Percentiles rank a stretch among this genome's conserved stretches.
Conservation (phyloP, 2,797 vertebrate genomes). For the Gadopsis marmoratus region DNA sequence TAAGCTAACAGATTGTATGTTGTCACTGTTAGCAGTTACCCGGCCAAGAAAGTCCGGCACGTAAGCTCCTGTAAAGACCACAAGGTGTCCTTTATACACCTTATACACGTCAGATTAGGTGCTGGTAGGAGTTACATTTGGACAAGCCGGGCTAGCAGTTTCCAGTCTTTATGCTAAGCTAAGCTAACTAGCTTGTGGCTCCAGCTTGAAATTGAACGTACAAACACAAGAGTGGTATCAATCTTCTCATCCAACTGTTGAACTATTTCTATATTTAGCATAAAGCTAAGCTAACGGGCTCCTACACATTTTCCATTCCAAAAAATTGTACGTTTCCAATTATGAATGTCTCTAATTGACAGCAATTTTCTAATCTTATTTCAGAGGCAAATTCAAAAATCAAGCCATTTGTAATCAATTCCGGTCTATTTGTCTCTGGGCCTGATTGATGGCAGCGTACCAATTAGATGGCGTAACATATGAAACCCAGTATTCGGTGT, state of each 20-base stretch:
- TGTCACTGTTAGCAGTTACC: not conserved
- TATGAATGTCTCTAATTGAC: not conserved
- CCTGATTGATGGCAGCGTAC: not conserved
- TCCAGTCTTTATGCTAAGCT: not conserved
- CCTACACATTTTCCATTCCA: not conserved
- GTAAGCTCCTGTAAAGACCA: too few species aligned
- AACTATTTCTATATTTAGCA: too few species aligned
- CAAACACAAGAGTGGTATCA: too few species aligned
- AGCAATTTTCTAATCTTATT: not conserved
- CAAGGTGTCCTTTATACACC: not conserved
- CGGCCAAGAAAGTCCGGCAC: not conserved
- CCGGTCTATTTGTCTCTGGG: not conserved
- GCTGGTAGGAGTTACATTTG: accelerated
- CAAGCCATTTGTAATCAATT: not conserved
- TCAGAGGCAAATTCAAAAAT: not conserved
- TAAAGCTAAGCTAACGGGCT: conserved; percentile 1
- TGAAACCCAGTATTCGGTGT: conserved; percentile 7
- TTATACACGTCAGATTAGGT: not conserved
- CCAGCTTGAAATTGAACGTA: too few species aligned
- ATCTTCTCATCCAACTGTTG: too few species aligned
- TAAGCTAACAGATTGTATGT: not conserved
- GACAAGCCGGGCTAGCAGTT: not conserved
- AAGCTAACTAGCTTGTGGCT: not conserved
- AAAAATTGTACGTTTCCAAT: not conserved
- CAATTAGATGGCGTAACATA: not conserved